These are phyloP conservation scores for Muscicapa comitata DNA, from an alignment of 2,797 vertebrate genomes.

Conservation along the genomic window DNA sequence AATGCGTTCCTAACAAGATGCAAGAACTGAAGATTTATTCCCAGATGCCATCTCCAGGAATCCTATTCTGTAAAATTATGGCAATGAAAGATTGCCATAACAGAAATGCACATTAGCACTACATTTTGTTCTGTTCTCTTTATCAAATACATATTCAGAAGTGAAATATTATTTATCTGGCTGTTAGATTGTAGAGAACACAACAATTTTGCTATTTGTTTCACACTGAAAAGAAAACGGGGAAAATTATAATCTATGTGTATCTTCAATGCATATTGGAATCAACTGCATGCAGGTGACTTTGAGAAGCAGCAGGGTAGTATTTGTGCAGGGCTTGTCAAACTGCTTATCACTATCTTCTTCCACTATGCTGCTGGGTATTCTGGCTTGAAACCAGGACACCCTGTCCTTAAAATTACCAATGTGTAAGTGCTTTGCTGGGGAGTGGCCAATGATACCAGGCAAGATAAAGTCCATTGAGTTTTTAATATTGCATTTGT, in stretches of 20 bases:
- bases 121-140: background rate
- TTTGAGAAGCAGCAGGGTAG: background rate
- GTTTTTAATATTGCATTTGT: background rate
- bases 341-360: background rate
- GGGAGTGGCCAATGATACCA: background rate
- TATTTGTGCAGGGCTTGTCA: background rate
- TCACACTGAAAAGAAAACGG: background rate
- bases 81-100: background rate
- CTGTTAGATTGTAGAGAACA: background rate
- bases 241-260: background rate
- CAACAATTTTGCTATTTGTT: background rate
- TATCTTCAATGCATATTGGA: background rate
- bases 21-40: background rate
- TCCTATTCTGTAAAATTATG: background rate
- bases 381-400: background rate
- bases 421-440: conserved; percentile 26
- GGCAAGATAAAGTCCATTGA: background rate
- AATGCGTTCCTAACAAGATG: background rate
- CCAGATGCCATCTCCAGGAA: background rate
- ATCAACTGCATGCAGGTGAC: background rate
- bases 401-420: background rate
- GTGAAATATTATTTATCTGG: background rate
- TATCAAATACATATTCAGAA: background rate
- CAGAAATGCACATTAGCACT: background rate
- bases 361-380: background rate